Evolutionary conservation across 2,113 vertebrate species (phyloP).

Genomic region (Gobiocypris rarus): DNA sequence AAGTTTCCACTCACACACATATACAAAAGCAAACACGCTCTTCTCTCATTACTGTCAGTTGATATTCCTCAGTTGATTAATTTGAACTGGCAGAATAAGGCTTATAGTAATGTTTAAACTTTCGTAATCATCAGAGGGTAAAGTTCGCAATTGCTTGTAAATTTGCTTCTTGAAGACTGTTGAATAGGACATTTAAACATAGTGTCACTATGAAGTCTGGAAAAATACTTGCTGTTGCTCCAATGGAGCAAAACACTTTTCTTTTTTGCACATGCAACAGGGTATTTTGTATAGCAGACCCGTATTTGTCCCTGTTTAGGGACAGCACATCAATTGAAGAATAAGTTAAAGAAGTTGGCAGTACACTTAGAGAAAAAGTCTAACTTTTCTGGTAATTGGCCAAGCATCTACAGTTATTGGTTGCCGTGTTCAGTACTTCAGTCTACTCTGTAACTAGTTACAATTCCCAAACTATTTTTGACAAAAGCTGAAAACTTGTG

Average conservation of each 20-base stretch:
- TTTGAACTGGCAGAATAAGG: neutral
- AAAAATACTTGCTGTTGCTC: neutral
- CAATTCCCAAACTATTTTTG: neutral
- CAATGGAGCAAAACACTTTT: neutral
- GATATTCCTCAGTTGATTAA: constrained; percentile 9
- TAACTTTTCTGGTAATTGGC: neutral
- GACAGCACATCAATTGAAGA: neutral
- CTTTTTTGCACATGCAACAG: neutral
- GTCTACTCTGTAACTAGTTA: neutral
- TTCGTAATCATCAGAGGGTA: neutral
- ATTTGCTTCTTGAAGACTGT: neutral
- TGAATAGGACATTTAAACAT: neutral
- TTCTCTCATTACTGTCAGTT: constrained; percentile 10
- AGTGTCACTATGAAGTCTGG: neutral
- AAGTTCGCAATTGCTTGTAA: constrained; percentile 13
- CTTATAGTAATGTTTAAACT: constrained; percentile 5
- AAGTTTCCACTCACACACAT: neutral
- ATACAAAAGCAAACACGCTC: neutral
- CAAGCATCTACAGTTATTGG: neutral
- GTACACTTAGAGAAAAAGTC: neutral
- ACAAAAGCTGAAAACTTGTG: constrained; percentile 5
- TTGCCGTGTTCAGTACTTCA: neutral
- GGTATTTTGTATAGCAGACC: neutral
- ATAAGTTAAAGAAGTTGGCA: too few species aligned
- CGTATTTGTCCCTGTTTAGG: neutral